Base-by-base conservation (phyloP, 2,888 invertebrate species). In the Prosapia bicincta region DNA sequence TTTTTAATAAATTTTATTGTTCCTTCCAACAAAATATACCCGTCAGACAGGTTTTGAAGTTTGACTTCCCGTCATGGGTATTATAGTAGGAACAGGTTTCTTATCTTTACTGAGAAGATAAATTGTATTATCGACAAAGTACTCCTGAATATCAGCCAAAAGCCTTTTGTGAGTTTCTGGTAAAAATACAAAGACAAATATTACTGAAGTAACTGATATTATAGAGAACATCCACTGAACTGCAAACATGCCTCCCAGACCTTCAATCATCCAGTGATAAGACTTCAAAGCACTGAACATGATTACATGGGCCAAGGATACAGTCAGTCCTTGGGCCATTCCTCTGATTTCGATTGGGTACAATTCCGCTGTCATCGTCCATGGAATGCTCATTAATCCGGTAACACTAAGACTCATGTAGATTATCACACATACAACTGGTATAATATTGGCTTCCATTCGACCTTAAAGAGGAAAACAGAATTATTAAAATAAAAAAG, bases 281-380 rank as follows among this genome's bases (percentile, higher is more conserved):
- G 85, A 26, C 69, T 89, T 88, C 0, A 90, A 85, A 0, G 89
- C 86, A 0, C 85, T 84, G 80, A 89, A 90, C 89, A 90, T 88
- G 0, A 89, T 83, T 26, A 88, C 79, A 80, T 89, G 89, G 0
- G 88, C 89, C 79, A 88, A 84, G 38, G 88, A 87, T 82, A 88
- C 88, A 66, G 87, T 86, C 69, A 89, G 85, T 9, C 89, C 88
- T 79, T 89, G 89, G 0, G 89, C 89, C 15, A 89, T 83, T 1
- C 89, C 89, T 25, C 90, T 85, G 66, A 90, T 89, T 78, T 89
- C 88, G 1, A 88, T 85, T 0, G 89, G 89, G 81, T 89, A 90
- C 3, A 90, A 83, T 83, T 90, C 90, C 0, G 89, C 89, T 0
- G 89, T 89, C 89, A 90, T 89, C n/a, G 89, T 89, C 90, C 90